Conservation (phyloP, 2,888 invertebrate species). For the Pyrocoelia pectoralis region DNA sequence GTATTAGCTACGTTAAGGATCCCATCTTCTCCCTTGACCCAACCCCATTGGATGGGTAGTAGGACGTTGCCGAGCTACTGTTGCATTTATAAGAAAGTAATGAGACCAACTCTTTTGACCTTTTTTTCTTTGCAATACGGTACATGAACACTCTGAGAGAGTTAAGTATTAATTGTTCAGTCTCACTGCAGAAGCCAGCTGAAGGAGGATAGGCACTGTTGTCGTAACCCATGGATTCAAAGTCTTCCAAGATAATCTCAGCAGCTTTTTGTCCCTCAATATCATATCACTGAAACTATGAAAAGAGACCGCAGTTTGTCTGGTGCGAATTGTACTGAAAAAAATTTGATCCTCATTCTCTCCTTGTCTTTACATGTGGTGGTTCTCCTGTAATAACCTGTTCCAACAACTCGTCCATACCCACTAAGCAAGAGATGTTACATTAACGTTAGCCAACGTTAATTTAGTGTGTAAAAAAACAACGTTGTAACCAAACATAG, state of each 20-base stretch:
- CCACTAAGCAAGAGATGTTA: no score
- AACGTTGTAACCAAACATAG: no score
- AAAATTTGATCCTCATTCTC: neutral
- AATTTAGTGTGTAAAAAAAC: no score
- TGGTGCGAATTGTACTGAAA: neutral
- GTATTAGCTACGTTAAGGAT: no score
- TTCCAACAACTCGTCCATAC: neutral
- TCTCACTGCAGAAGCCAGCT: no score
- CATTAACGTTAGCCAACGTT: no score
- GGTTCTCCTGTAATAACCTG: neutral
- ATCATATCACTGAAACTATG: neutral
- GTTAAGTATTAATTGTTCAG: neutral
- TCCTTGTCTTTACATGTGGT: neutral
- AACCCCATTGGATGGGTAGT: no score
- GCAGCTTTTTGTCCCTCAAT: constrained; percentile 12
- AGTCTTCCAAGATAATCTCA: constrained; percentile 18
- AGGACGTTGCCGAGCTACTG: no score
- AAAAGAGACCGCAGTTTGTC: no score
- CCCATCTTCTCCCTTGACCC: no score
- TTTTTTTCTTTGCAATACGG: neutral
- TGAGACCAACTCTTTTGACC: neutral
- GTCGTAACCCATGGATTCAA: neutral
- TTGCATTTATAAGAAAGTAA: no score
- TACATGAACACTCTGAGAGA: neutral
- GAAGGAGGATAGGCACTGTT: neutral